Percentiles rank a stretch among this genome's conserved stretches.
phyloP scores from a whole-genome alignment of 1,140 invertebrate genomes.

The Nasonia longicornis region DNA sequence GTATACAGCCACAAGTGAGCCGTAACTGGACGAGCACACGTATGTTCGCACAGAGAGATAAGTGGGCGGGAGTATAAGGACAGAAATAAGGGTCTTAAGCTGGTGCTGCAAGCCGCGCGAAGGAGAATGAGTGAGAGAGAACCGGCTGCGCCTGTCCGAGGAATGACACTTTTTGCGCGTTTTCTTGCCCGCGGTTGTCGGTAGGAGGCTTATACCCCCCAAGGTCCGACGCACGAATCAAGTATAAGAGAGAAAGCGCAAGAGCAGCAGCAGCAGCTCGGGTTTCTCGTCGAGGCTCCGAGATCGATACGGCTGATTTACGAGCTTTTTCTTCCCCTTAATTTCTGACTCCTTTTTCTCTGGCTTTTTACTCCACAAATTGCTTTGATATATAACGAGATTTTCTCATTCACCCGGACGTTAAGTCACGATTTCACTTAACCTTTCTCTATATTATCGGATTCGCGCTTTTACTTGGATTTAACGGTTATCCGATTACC shows the following conservation, averaged over 20 bases:
- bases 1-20: background rate
- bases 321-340: constrained; percentile 42
- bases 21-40: background rate
- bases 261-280: background rate
- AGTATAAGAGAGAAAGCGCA: background rate
- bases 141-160: background rate
- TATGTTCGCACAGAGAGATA: background rate
- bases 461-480: background rate
- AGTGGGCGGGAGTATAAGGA: background rate
- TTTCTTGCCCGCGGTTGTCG: background rate
- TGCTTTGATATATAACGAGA: constrained; percentile 23
- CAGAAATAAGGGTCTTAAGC: constrained; percentile 19
- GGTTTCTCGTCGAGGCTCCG: constrained; percentile 34
- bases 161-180: constrained; percentile 27
- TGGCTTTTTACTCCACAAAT: constrained; percentile 2
- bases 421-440: constrained; percentile 26
- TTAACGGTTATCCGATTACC: background rate
- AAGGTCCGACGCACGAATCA: background rate
- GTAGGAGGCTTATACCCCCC: too few relatives aligned
- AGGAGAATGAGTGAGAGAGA: background rate
- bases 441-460: background rate
- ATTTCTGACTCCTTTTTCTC: background rate
- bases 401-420: constrained; percentile 8
- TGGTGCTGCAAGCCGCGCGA: too few relatives aligned
- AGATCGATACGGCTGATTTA: constrained; percentile 61